A percentile compares a stretch with the other conserved stretches of the same genome.
Evolutionary conservation across 2,113 vertebrate genomes (phyloP).

Genomic region (Myanophis thanlyinensis): DNA sequence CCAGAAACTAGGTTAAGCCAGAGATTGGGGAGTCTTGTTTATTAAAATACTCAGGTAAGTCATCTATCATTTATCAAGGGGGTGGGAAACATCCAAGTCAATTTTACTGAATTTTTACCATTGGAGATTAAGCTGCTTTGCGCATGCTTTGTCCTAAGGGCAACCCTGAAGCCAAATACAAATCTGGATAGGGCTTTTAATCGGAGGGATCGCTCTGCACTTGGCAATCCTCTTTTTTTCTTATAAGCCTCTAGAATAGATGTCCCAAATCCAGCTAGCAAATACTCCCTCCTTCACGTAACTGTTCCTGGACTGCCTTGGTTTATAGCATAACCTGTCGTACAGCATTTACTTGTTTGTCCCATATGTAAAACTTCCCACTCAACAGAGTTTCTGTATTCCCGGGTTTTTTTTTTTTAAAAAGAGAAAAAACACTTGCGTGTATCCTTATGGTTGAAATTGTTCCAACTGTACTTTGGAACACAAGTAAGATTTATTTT

Average conservation of each 20-base stretch:
- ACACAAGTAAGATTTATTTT: not conserved
- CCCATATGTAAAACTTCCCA: not conserved
- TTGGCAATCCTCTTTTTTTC: not conserved
- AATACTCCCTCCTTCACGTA: not conserved
- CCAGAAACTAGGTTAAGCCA: not conserved
- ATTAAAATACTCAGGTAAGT: not conserved
- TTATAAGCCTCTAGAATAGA: not conserved
- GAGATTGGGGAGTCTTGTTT: not conserved
- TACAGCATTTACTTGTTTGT: not conserved
- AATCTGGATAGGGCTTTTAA: not conserved
- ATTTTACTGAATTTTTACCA: not conserved
- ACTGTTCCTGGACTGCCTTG: not conserved
- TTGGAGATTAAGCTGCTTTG: too few relatives aligned
- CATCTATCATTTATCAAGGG: not conserved
- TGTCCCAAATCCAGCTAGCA: not conserved
- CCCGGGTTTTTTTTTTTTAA: not conserved
- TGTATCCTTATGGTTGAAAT: not conserved
- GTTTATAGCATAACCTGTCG: not conserved
- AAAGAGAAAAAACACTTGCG: not conserved
- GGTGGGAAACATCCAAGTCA: not conserved
- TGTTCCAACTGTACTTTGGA: not conserved
- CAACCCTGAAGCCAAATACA: not conserved
- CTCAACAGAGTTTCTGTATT: not conserved
- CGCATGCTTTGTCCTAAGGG: not conserved
- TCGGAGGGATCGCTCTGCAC: not conserved